Conservation (phyloP, 2,113 vertebrate species). For the Rhinopomastus cyanomelas region DNA sequence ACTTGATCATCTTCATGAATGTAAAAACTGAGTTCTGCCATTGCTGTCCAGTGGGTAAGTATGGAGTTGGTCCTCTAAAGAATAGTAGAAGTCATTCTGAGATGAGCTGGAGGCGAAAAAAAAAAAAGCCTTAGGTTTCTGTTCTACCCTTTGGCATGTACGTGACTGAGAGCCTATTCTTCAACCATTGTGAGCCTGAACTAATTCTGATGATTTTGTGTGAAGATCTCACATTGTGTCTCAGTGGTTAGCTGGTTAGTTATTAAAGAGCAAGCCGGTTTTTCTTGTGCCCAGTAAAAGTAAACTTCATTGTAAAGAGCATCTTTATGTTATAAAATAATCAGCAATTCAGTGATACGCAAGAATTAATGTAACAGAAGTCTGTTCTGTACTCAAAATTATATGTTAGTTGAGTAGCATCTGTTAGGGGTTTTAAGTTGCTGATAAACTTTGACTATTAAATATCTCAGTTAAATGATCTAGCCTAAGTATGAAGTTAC, state of each 20-base stretch:
- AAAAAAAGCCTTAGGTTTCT: background rate
- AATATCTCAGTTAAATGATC: background rate
- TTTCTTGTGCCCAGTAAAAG: background rate
- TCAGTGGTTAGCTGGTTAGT: background rate
- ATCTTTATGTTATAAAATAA: background rate
- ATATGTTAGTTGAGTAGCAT: background rate
- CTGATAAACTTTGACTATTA: slow-evolving; percentile 22
- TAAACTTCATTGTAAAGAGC: background rate
- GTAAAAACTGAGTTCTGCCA: background rate
- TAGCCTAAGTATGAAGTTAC: slow-evolving; percentile 23
- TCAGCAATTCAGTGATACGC: background rate
- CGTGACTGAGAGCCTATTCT: rapidly evolving
- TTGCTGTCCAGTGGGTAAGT: background rate
- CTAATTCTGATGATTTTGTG: background rate
- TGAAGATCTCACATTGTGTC: background rate
- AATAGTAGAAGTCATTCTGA: background rate
- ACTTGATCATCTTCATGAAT: background rate
- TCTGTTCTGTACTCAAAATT: background rate
- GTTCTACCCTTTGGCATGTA: background rate
- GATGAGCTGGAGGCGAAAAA: background rate
- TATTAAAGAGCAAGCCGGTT: background rate
- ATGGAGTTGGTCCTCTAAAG: background rate
- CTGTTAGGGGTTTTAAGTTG: slow-evolving; percentile 30
- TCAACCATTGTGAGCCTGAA: background rate
- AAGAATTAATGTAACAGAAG: background rate